phyloP scores from a whole-genome alignment of 2,113 vertebrate genomes.

The Phylloscopus trochilus region DNA sequence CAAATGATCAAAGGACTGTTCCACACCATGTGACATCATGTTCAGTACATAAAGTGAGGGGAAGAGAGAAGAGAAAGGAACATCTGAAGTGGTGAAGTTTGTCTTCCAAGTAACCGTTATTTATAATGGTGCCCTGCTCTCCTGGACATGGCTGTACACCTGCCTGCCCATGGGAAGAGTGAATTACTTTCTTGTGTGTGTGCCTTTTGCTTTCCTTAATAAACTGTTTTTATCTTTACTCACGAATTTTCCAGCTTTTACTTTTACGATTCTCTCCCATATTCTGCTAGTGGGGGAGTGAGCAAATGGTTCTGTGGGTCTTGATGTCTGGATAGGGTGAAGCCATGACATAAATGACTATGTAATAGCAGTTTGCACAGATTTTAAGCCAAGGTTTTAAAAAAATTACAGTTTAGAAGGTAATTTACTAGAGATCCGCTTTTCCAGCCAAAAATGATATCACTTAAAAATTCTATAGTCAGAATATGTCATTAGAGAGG shows the following conservation, averaged over 20 bases:
- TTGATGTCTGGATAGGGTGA: not conserved
- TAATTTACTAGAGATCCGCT: not conserved
- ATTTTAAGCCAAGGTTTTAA: rapidly evolving
- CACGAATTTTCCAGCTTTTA: not conserved
- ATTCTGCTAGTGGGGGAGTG: not conserved
- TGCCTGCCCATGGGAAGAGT: not conserved
- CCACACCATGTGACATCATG: not conserved
- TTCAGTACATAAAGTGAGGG: not conserved
- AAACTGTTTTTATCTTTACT: not conserved
- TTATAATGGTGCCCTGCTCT: not conserved
- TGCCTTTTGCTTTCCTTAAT: not conserved
- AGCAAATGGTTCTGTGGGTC: not conserved
- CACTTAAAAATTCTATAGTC: not conserved
- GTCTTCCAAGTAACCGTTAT: not conserved
- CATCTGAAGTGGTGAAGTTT: not conserved
- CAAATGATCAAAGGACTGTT: not conserved
- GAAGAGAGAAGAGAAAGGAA: not conserved
- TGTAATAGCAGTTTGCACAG: not conserved
- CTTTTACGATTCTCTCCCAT: rapidly evolving
- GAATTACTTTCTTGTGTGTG: not conserved
- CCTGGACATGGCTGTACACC: not conserved
- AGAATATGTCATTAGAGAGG: not conserved
- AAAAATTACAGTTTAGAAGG: not conserved
- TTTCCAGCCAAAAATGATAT: rapidly evolving
- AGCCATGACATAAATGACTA: not conserved